Evolutionary conservation across 1,140 invertebrate species (phyloP), one percentile per base, ranked within the genome.

Genomic region (Tetramorium simillimum): DNA sequence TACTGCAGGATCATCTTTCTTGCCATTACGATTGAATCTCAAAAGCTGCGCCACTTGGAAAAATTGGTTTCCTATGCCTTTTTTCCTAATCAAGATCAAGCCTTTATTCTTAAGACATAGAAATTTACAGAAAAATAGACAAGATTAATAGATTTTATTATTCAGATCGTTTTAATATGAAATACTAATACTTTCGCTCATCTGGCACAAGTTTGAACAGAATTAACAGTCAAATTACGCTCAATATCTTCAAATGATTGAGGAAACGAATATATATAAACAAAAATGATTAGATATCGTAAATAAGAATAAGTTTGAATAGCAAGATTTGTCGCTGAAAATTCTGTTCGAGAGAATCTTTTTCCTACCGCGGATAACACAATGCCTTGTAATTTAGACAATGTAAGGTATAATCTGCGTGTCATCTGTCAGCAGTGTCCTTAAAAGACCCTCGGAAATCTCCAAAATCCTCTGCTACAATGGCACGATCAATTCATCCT

Each of bases 401-500:
- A 70, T 85, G 70, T 76, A 77, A 49, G 37, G 56, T 60, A 85
- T 75, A 85, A 85, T 85, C 72, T 76, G 40, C 72, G 72, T 85
- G 70, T 85, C 40, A 85, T 85, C 81, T 60, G 81, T 76, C 70
- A 85, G 24, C 28, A 56, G 56, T 46, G 56, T 76, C 56, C n/a
- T 75, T 85, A 85, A 81, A 85, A 62, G 56, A 76, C 56, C 58
- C 81, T 24, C 56, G 81, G 62, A 70, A 60, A 63, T 62, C 81
- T 60, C 58, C 56, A 49, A 76, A 85, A 76, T 73, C 56, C 81
- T 73, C 70, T 58, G 53, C 43, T 85, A 77, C 81, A 63, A 76
- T 85, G 81, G 53, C 72, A 46, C 70, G 81, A 77, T 85, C 70
- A 76, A 85, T 85, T 76, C 56, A 81, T 81, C 78, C 46, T 81